Conservation (phyloP, 2,113 vertebrate species). For the Anhinga rufa region DNA sequence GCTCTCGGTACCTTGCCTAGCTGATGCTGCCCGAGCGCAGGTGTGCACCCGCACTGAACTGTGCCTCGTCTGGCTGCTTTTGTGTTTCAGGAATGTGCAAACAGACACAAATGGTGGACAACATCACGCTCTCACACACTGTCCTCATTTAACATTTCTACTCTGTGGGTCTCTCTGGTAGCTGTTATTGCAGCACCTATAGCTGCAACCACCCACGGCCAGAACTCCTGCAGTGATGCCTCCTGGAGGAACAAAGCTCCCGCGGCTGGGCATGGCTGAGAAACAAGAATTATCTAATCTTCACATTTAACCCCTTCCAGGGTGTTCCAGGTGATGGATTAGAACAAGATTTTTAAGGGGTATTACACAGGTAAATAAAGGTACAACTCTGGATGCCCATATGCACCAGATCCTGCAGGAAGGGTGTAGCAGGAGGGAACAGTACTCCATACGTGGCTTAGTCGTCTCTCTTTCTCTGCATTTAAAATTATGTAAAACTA, state of each 20-base stretch:
- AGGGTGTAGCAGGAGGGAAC: not conserved
- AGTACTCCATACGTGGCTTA: not conserved
- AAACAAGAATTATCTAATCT: not conserved
- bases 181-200: not conserved
- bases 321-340: not conserved
- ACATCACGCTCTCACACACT: accelerated
- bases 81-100: accelerated
- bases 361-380: not conserved
- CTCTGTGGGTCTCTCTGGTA: not conserved
- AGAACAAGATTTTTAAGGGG: not conserved
- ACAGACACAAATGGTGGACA: not conserved
- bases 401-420: not conserved
- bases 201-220: accelerated
- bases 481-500: not conserved
- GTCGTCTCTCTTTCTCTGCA: not conserved
- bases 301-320: not conserved
- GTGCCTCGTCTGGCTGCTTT: not conserved
- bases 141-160: not conserved
- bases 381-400: not conserved
- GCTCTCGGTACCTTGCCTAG: not conserved
- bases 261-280: not conserved
- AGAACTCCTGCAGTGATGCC: not conserved
- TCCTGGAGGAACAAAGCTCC: accelerated
- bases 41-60: not conserved
- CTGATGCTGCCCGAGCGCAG: accelerated